phyloP scores from a whole-genome alignment of 2,113 vertebrate genomes.

The Cottus gobio region DNA sequence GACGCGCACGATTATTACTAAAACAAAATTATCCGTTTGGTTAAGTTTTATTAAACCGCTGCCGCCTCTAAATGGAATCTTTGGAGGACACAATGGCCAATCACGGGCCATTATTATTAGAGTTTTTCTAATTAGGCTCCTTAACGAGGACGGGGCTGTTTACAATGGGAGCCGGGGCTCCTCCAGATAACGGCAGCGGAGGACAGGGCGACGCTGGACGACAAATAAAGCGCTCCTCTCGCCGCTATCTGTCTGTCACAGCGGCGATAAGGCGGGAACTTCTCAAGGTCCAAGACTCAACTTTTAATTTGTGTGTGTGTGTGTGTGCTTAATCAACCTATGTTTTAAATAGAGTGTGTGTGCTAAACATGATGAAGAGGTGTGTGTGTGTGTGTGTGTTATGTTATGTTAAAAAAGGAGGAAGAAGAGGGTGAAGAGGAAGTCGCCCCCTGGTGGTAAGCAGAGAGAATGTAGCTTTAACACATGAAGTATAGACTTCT shows the following conservation, averaged over 20 bases:
- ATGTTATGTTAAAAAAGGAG: no score
- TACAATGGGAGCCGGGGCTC: slow-evolving; percentile 60
- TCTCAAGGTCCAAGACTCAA: slow-evolving; percentile 55
- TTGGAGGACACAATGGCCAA: slow-evolving; percentile 69
- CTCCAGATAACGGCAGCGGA: slow-evolving; percentile 57
- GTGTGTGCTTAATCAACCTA: neutral
- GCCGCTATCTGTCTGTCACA: slow-evolving; percentile 54
- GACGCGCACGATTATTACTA: slow-evolving; percentile 49
- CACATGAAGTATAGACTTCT: no score
- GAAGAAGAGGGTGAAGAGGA: no score
- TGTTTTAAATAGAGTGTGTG: neutral
- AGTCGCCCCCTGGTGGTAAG: no score
- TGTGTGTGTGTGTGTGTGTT: slow-evolving; percentile 65
- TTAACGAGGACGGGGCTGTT: slow-evolving; percentile 67
- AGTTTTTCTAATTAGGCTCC: slow-evolving; percentile 73
- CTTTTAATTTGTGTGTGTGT: slow-evolving; percentile 43
- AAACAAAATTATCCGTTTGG: slow-evolving; percentile 60
- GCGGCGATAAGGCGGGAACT: slow-evolving; percentile 52
- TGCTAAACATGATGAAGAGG: neutral
- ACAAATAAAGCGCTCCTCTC: slow-evolving; percentile 56
- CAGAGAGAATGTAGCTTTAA: no score
- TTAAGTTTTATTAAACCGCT: slow-evolving; percentile 61
- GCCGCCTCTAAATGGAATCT: slow-evolving; percentile 54
- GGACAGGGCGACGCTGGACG: slow-evolving; percentile 48
- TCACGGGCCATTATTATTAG: slow-evolving; percentile 61